These are phyloP conservation scores for Lepus europaeus DNA, from an alignment of 2,113 vertebrate genomes.

Conservation along the genomic window DNA sequence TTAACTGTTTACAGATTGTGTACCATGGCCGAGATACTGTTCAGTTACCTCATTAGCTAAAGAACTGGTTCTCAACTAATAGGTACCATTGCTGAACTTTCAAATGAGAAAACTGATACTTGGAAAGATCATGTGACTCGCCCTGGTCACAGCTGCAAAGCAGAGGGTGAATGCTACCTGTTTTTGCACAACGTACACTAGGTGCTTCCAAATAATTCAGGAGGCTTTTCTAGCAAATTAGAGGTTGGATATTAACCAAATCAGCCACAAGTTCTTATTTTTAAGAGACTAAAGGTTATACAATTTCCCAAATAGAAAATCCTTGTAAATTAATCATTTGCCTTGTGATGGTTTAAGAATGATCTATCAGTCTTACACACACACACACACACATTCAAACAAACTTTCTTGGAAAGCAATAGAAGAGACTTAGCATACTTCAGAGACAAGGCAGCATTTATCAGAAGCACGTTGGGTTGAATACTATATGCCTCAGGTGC, in stretches of 20 bases:
- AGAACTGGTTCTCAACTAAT: background rate
- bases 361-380: slow-evolving; percentile 56
- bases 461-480: slow-evolving; percentile 77
- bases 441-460: slow-evolving; percentile 69
- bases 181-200: background rate
- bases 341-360: slow-evolving; percentile 68
- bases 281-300: background rate
- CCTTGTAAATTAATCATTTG: slow-evolving; percentile 69
- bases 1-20: background rate
- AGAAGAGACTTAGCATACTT: slow-evolving; percentile 79
- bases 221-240: background rate
- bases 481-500: slow-evolving; percentile 74
- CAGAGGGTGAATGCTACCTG: accelerated
- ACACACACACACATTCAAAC: background rate
- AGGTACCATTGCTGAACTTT: background rate
- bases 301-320: slow-evolving; percentile 67
- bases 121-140: background rate
- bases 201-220: background rate
- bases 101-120: background rate
- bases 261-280: background rate
- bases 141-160: background rate
- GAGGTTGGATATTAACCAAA: background rate
- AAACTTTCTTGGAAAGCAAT: slow-evolving; percentile 73
- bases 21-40: no score
- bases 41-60: background rate